A percentile compares a stretch with the other conserved stretches of the same genome.
These are phyloP conservation scores for Drosophila asahinai DNA, from an alignment of 1,140 invertebrate species.

Conservation along the genomic window DNA sequence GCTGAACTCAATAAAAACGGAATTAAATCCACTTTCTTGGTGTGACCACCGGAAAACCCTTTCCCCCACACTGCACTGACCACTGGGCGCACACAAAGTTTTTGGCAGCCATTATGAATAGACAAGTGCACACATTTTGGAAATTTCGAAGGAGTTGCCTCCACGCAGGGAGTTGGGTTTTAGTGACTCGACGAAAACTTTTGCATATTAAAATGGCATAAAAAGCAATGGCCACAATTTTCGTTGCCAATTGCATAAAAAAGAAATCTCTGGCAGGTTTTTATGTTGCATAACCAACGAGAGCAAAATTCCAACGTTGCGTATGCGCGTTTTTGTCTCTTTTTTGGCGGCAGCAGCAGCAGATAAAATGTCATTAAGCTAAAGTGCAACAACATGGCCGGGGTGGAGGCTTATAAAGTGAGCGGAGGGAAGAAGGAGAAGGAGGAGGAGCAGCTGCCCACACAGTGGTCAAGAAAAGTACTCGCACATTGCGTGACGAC, in stretches of 20 bases:
- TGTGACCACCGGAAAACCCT: constrained; percentile 42
- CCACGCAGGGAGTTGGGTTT: constrained; percentile 25
- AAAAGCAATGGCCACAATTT: constrained; percentile 78
- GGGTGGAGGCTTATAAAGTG: neutral
- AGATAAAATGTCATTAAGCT: constrained; percentile 83
- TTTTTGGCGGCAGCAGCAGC: constrained; percentile 38
- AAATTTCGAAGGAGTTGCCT: constrained; percentile 22
- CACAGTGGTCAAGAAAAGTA: constrained; percentile 72
- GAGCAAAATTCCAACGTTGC: constrained; percentile 43
- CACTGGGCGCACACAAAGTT: constrained; percentile 56
- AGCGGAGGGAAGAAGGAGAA: neutral
- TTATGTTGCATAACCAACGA: constrained; percentile 72
- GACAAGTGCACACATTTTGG: constrained; percentile 29
- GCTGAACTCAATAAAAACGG: constrained; percentile 75
- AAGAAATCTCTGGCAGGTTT: constrained; percentile 48
- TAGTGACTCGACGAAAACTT: constrained; percentile 61
- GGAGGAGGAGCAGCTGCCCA: constrained; percentile 56
- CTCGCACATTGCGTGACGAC: constrained; percentile 73
- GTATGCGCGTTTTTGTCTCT: constrained; percentile 58
- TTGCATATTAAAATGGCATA: constrained; percentile 82
- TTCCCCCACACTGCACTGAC: constrained; percentile 47
- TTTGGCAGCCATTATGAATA: constrained; percentile 72
- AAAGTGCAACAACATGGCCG: constrained; percentile 59
- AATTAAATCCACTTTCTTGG: constrained; percentile 75
- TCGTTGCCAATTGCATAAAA: constrained; percentile 80